Base-by-base conservation (phyloP, 2,113 vertebrate genomes). In the Triplophysa tibetana region DNA sequence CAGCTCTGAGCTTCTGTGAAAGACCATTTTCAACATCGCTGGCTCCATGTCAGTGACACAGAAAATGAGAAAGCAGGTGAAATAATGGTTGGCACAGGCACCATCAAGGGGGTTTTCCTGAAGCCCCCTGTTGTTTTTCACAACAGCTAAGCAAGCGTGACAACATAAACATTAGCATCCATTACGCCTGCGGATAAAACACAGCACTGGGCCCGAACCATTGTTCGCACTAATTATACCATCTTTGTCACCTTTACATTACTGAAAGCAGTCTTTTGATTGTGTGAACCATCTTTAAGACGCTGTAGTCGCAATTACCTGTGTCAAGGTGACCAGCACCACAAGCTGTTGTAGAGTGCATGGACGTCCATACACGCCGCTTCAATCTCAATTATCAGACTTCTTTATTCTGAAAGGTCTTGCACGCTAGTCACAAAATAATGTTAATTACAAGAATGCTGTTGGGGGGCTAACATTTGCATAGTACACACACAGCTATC, bases 391-490 rank as follows among this genome's bases (percentile, higher is more conserved):
- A 90, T 90, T 89, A 89, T 84, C 80, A 79, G 19, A 85, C 82
- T 88, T 83, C 81, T 84, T 88, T 73, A 73, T 70, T 83, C 79
- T 85, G 86, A 89, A 88, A 88, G 85, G 81, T 84, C 81, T 73
- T 79, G 85, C 70, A 38, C 67, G 70, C 81, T 50, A 78, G 84
- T 82, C 78, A 70, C 84, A 84, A 85, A 86, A 85, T 48, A 80
- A 86, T 84, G 83, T 83, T 91, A 90, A 93, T 91, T 89, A 89
- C 84, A 86, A 26, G 5, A 58, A 81, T 82, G 81, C 84, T 66
- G 73, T 70, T 80, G 83, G 66, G 66, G 19, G 61, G 54, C 21
- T 17, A 68, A 68, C 72, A 83, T 85, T 85, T 77, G 61, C 76
- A 79, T 63, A 75, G 73, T 43, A 43, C 66, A 73, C 8, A 41